These are phyloP conservation scores for Tiaroga cobitis DNA, from an alignment of 2,797 vertebrate species.

Conservation along the genomic window DNA sequence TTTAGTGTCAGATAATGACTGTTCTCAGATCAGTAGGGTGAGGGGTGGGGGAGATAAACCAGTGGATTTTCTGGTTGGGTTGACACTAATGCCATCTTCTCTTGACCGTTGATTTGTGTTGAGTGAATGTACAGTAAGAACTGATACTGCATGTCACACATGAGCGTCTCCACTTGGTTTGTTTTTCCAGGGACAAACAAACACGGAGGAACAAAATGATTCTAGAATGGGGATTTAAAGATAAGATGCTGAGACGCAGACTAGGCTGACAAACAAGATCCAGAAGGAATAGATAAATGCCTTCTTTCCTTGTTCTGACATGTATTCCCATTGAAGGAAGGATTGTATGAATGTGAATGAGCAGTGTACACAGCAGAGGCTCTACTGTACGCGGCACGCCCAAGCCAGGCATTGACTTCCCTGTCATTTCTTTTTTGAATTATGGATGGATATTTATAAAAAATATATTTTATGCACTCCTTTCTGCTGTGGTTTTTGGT, in stretches of 20 bases:
- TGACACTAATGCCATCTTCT: constrained; percentile 69
- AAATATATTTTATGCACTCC: constrained; percentile 9
- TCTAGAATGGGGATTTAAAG: constrained; percentile 13
- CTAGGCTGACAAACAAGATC: constrained; percentile 38
- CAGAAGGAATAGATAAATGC: constrained; percentile 47
- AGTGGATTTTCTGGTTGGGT: constrained; percentile 80
- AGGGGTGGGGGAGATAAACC: constrained; percentile 54
- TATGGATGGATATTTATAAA: constrained; percentile 24
- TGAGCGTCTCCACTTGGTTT: constrained; percentile 47
- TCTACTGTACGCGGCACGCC: constrained; percentile 14
- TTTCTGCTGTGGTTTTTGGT: constrained; percentile 36
- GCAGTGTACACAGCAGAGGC: constrained; percentile 36
- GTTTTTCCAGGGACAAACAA: constrained; percentile 58
- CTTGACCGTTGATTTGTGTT: constrained; percentile 57
- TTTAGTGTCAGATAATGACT: constrained; percentile 64
- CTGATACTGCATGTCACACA: constrained; percentile 61
- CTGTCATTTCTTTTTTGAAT: constrained; percentile 38
- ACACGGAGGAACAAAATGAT: constrained; percentile 53
- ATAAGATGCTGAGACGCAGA: constrained; percentile 14
- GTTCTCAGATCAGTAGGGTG: constrained; percentile 43
- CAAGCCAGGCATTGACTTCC: constrained; percentile 20
- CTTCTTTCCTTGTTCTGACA: constrained; percentile 72
- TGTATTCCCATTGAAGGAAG: constrained; percentile 54
- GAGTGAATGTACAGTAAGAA: constrained; percentile 69
- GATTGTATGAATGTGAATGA: constrained; percentile 41